These are phyloP conservation scores for Nasonovia ribisnigri DNA, from an alignment of 2,888 invertebrate genomes.

Conservation along the genomic window DNA sequence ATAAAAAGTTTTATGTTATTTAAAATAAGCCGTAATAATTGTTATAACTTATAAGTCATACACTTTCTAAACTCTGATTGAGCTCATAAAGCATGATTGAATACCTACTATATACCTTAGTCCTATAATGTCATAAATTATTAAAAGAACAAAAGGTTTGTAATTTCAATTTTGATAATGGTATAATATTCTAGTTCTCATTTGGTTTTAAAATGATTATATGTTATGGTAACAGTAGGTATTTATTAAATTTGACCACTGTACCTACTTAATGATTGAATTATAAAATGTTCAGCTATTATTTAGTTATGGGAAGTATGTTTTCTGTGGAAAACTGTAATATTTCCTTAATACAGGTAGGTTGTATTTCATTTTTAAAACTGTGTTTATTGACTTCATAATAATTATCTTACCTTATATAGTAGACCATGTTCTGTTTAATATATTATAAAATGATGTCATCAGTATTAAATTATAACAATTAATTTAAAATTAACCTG, in stretches of 20 bases:
- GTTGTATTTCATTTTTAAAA: not conserved
- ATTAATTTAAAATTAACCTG: not conserved
- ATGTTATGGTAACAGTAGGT: not conserved
- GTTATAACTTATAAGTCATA: no score
- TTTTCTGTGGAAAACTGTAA: not conserved
- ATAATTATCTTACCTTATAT: not conserved
- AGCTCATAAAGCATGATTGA: no score
- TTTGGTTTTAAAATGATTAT: not conserved
- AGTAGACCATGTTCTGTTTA: not conserved
- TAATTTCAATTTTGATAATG: not conserved
- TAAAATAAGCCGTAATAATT: no score
- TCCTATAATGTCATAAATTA: not conserved
- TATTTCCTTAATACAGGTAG: not conserved
- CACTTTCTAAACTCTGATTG: no score
- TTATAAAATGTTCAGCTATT: not conserved
- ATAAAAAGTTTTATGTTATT: no score
- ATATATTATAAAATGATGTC: not conserved
- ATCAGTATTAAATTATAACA: not conserved
- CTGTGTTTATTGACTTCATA: not conserved
- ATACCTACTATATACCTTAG: not conserved
- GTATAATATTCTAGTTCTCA: not conserved
- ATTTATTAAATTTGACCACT: not conserved
- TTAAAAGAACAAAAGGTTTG: not conserved
- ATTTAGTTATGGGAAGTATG: slow-evolving; percentile 2
- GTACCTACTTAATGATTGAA: not conserved